Evolutionary conservation across 2,888 invertebrate genomes (phyloP), one percentile per base, ranked within the genome.

Genomic region (Amphimallon solstitiale): DNA sequence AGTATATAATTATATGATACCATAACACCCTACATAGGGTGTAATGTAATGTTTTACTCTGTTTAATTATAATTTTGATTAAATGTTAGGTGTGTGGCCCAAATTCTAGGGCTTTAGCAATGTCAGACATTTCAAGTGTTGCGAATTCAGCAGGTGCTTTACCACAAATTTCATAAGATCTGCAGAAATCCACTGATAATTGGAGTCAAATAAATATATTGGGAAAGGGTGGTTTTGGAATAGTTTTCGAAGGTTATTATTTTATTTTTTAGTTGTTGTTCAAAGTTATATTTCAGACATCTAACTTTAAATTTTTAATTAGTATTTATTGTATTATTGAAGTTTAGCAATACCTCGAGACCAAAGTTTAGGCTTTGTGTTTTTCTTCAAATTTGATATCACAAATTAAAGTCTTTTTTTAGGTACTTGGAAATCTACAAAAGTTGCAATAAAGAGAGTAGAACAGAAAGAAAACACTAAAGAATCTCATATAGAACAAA

Each of bases 161-260:
- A 52, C 82, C 81, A 2, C 87, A 85, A 83, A 90, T 96, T 49
- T 85, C 88, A 0, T 97, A 87, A 1, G 95, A 96, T 73, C 82
- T 98, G 15, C 85, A 85, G 43, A 80, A 80, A 14, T 93, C 95
- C 0, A 97, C 97, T 0, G 86, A 91, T 71, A 87, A 90, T 74
- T 98, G 97, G 92, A 86, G 87, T 72, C 82, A 85, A 0, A 82
- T 82, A 1, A 89, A 89, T 65, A 84, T 94, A 62, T 82, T 97
- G 1, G 96, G 96, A 0, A 88, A 87, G 76, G 97, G 97, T 1
- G 98, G 98, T 0, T 98, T 97, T 79, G 98, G 97, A 5, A 91
- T 90, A 9, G 98, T 98, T 0, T 98, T 89, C 78, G 89, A 90
- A 85, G 97, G 91, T 84, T 73, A 0, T 29, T 29, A 15, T 49